phyloP scores from a whole-genome alignment of 2,888 invertebrate genomes.

The Lycia hirtaria region DNA sequence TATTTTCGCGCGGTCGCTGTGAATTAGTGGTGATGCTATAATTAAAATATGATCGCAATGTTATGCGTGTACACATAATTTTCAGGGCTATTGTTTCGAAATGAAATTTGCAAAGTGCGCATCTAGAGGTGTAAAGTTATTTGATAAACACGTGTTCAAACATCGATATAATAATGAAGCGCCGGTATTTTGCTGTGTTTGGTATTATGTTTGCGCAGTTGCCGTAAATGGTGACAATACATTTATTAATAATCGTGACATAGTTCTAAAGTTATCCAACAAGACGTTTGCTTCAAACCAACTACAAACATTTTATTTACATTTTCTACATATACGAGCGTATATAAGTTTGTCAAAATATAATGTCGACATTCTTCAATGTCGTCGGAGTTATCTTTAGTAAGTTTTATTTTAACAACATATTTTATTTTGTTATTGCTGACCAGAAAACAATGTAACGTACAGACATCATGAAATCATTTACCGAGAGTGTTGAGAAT shows the following conservation, averaged over 20 bases:
- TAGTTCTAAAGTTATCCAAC: constrained; percentile 49
- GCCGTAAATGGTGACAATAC: constrained; percentile 49
- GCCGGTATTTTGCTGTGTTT: constrained; percentile 4
- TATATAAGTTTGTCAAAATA: too few species aligned
- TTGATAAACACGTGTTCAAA: constrained; percentile 57
- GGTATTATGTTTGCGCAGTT: constrained; percentile 57
- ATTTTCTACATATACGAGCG: background rate
- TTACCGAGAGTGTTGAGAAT: too few species aligned
- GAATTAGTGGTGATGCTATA: constrained; percentile 29
- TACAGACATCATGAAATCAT: too few species aligned
- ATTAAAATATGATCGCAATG: constrained; percentile 32
- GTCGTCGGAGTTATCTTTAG: too few species aligned
- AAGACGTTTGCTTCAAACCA: constrained; percentile 18
- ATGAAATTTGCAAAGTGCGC: constrained; percentile 49
- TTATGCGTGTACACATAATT: constrained; percentile 6
- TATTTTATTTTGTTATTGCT: too few species aligned
- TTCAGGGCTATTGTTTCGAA: constrained; percentile 26
- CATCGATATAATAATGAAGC: constrained; percentile 34
- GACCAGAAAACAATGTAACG: too few species aligned
- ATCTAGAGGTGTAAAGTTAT: constrained; percentile 42
- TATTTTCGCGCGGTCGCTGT: background rate
- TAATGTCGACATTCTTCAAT: too few species aligned
- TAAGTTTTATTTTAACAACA: too few species aligned
- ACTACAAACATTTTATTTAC: background rate
- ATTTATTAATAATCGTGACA: constrained; percentile 69